Base-by-base conservation (phyloP, 2,888 invertebrate species). In the Mythimna albipuncta region DNA sequence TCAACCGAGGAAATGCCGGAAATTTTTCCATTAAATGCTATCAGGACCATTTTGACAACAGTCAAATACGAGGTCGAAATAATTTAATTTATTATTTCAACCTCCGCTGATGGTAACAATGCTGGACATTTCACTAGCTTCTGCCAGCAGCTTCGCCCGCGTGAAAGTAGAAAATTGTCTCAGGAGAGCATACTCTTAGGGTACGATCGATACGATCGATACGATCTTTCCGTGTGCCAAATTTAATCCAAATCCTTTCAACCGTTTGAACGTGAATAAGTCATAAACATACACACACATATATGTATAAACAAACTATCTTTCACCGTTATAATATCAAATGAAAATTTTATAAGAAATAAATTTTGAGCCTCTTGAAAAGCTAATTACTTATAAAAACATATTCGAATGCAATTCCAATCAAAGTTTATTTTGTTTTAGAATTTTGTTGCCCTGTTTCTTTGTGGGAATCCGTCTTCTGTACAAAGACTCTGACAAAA, bases 11-110 rank as follows among this genome's bases (percentile, higher is more conserved):
- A 58, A 75, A 71, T 61, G 10, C n/a, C 62, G 16, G 50, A 38
- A 74, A 57, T 69, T 64, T 76, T 59, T 21, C 21, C 61, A 41
- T 61, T 11, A 32, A 71, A 75, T 75, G 21, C 52, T 72, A 65
- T 67, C 62, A 68, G 54, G 16, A 57, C n/a, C 52, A 67, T 54
- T 59, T 68, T 41, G 19, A 67, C 32, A 76, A 81, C 52, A 58
- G 4, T 11, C 32, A 41, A 76, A 73, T 26, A 19, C 35, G 52
- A 58, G 52, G 47, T 55, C 38, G 63, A 77, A 71, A 66, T 71
- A 59, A 77, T 70, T 76, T 13, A 32, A 67, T 64, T 64, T 71
- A 52, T 47, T 62, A 77, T 64, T 52, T 52, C 32, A 52, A 67
- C 21, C 59, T 71, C 10, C 50, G 19, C 63, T 57, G 47, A 57